Conservation (phyloP, 2,797 vertebrate species). For the Todus mexicanus region DNA sequence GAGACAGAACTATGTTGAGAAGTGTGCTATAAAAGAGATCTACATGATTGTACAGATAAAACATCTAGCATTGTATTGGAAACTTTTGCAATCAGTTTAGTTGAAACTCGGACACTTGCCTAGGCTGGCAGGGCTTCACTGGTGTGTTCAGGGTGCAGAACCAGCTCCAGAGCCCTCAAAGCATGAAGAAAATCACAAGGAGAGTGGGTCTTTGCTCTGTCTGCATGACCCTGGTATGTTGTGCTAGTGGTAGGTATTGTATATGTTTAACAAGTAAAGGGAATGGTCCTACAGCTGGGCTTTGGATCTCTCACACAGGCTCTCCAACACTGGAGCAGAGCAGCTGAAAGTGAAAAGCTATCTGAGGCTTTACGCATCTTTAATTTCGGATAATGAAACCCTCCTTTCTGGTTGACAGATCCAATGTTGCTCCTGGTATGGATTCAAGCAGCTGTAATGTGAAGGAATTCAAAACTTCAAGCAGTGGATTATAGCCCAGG, state of each 20-base stretch:
- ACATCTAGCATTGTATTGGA: neutral
- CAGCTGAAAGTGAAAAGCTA: neutral
- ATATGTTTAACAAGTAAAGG: neutral
- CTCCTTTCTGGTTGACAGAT: neutral
- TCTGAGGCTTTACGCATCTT: neutral
- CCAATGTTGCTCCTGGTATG: neutral
- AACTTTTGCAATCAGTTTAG: neutral
- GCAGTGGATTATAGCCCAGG: neutral
- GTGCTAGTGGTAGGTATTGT: rapidly evolving
- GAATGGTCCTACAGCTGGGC: neutral
- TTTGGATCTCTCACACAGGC: neutral
- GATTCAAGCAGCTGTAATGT: conserved; percentile 8
- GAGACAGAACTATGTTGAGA: neutral
- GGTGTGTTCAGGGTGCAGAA: neutral
- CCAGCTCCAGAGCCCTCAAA: neutral
- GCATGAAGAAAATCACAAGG: neutral
- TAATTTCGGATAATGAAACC: neutral
- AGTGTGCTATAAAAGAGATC: neutral
- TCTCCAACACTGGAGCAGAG: neutral
- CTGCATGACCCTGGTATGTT: neutral
- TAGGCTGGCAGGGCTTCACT: neutral
- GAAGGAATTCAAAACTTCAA: conserved; percentile 16
- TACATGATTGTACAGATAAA: neutral
- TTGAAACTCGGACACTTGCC: neutral
- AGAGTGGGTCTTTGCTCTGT: neutral